A percentile compares a stretch with the other conserved stretches of the same genome.
phyloP scores from a whole-genome alignment of 2,113 vertebrate genomes.

The Coreoperca whiteheadi region DNA sequence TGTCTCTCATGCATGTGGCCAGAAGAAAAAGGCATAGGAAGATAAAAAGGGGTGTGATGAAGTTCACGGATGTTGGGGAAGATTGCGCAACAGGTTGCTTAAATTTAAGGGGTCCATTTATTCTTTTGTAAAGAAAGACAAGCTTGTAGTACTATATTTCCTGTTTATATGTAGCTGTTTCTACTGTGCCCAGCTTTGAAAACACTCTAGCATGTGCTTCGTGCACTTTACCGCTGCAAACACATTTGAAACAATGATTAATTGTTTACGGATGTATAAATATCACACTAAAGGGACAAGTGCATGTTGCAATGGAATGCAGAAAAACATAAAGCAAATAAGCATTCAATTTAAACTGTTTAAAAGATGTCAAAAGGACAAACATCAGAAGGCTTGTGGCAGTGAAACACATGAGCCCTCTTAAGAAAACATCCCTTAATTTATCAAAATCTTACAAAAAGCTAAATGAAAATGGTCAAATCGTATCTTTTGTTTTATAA shows the following conservation, averaged over 20 bases:
- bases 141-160: conserved; percentile 34
- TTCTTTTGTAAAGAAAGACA: conserved; percentile 36
- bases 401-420: background rate
- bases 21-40: background rate
- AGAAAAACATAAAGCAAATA: background rate
- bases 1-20: background rate
- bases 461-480: conserved; percentile 12
- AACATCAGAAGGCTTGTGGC: background rate
- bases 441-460: conserved; percentile 21
- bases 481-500: conserved; percentile 10
- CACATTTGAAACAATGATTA: conserved; percentile 26
- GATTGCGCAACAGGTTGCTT: conserved; percentile 44
- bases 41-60: conserved; percentile 21
- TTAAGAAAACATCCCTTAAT: background rate
- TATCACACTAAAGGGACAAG: conserved; percentile 63
- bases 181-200: conserved; percentile 49
- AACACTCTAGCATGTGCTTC: conserved; percentile 63
- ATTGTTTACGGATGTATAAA: conserved; percentile 38
- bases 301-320: conserved; percentile 11
- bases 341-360: background rate
- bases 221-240: conserved; percentile 71
- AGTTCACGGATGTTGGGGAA: conserved; percentile 27
- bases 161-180: conserved; percentile 44
- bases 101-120: conserved; percentile 29
- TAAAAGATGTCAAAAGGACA: background rate